Conservation (phyloP, 2,113 vertebrate species). For the Aramus guarauna region DNA sequence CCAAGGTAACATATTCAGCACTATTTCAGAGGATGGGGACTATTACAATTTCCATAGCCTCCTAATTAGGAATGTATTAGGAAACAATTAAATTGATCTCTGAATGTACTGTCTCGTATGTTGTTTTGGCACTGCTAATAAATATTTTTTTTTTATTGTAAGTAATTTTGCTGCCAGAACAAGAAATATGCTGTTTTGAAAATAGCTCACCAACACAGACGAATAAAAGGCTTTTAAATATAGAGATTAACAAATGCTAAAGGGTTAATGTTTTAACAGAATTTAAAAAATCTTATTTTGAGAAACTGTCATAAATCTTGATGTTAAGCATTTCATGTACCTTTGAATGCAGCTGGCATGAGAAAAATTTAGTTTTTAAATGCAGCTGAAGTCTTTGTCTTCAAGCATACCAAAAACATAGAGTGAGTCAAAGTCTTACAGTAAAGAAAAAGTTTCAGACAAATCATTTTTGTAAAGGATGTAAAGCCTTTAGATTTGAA, state of each 20-base stretch:
- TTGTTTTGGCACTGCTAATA: neutral
- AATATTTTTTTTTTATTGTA: neutral
- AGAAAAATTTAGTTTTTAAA: neutral
- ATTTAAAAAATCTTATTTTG: neutral
- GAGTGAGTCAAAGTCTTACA: neutral
- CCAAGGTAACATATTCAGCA: neutral
- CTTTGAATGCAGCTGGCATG: neutral
- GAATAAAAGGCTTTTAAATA: neutral
- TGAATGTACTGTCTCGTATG: neutral
- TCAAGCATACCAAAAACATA: neutral
- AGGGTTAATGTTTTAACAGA: neutral
- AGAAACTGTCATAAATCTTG: neutral
- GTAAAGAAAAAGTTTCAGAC: neutral
- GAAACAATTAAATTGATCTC: neutral
- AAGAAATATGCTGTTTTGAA: neutral
- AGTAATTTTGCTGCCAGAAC: neutral
- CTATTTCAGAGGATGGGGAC: neutral
- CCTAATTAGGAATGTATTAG: neutral
- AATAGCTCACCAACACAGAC: neutral
- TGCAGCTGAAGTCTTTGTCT: neutral
- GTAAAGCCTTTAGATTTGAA: neutral
- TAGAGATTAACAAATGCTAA: neutral
- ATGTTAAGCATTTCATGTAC: neutral
- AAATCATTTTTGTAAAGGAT: neutral
- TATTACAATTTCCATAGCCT: neutral